Percentiles rank a stretch among this genome's conserved stretches.
These are phyloP conservation scores for Portunus trituberculatus DNA, from an alignment of 1,140 invertebrate genomes.

Conservation along the genomic window DNA sequence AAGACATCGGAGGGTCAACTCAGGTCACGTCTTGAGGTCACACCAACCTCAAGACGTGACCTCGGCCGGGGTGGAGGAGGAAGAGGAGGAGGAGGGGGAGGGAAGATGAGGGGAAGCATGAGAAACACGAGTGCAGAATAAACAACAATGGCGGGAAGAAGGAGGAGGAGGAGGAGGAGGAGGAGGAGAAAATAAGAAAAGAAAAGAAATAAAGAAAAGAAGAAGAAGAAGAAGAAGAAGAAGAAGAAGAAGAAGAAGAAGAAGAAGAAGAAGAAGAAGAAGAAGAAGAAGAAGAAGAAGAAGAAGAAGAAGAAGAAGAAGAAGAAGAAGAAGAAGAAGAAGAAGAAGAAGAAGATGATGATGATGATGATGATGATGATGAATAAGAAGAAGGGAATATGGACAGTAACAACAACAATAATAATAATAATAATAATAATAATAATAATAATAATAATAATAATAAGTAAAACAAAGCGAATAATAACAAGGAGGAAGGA, in stretches of 20 bases:
- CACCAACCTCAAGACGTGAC: not conserved
- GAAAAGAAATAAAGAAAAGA: not conserved
- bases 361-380: too few species aligned
- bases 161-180: not conserved
- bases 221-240: not conserved
- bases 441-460: too few species aligned
- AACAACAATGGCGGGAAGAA: not conserved
- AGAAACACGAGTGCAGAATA: not conserved
- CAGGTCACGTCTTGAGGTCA: conserved; percentile 30
- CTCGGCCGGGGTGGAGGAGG: not conserved
- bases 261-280: too few species aligned
- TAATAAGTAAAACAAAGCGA: too few species aligned
- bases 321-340: not conserved
- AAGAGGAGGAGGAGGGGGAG: not conserved
- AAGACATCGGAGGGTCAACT: not conserved
- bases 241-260: not conserved
- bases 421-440: too few species aligned
- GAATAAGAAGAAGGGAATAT: too few species aligned
- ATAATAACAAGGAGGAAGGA: not conserved
- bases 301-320: too few species aligned
- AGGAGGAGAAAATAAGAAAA: not conserved
- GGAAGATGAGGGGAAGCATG: not conserved
- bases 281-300: too few species aligned
- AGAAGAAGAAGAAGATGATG: too few species aligned
- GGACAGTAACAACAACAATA: too few species aligned